Conservation (phyloP, 2,888 invertebrate genomes). For the Marasmarcha lunaedactyla region DNA sequence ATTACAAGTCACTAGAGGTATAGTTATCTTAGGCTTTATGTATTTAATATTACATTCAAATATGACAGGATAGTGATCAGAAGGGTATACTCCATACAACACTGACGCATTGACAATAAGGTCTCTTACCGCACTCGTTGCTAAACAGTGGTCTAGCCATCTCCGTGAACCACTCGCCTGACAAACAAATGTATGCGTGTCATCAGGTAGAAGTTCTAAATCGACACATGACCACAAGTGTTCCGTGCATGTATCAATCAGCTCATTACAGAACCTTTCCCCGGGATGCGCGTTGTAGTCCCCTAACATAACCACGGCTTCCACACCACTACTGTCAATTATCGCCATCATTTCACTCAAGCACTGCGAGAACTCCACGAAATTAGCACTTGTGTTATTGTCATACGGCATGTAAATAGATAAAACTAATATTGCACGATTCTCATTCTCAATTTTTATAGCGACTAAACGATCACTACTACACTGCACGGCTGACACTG, state of each 20-base stretch:
- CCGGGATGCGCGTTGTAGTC: conserved; percentile 2
- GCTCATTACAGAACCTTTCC: background rate
- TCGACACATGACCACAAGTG: conserved; percentile 2
- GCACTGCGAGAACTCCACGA: too few relatives aligned
- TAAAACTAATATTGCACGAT: background rate
- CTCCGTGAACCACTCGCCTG: background rate
- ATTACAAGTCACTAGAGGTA: background rate
- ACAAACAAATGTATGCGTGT: conserved; percentile 2
- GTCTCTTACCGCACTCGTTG: background rate
- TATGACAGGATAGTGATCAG: conserved; percentile 1
- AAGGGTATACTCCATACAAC: background rate
- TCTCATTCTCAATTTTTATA: background rate
- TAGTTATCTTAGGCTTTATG: background rate
- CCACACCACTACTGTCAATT: background rate
- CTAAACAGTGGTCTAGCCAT: conserved; percentile 3
- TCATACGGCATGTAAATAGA: conserved; percentile 2
- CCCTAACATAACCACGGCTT: background rate
- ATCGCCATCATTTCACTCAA: background rate
- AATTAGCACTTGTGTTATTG: background rate
- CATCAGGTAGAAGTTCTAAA: background rate
- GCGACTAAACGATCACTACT: background rate
- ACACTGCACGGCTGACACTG: conserved; percentile 1
- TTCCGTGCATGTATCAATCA: background rate
- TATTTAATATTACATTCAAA: too few relatives aligned
- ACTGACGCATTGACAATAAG: background rate